Base-by-base conservation (phyloP, 2,113 vertebrate species). In the Saccopteryx bilineata region DNA sequence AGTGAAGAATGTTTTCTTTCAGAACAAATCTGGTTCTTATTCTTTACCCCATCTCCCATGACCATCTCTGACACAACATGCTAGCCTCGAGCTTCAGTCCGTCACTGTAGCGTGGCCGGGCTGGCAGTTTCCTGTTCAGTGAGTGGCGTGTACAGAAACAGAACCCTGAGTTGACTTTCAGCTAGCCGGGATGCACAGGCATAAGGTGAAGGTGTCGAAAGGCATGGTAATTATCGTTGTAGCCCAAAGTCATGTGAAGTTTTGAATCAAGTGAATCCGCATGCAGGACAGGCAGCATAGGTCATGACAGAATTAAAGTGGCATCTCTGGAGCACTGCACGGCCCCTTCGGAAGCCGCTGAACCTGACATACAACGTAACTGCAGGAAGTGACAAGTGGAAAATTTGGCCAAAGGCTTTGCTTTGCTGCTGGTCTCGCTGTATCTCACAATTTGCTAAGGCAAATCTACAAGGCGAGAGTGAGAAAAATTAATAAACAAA, bases 1-100 rank as follows among this genome's bases (percentile, higher is more conserved):
- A 79, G 65, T 91, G 58, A 86, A 63, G 81, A 56, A 61, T 21
- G 28, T 52, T 81, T 76, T 66, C 39, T 91, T 84, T 93, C 31
- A 82, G 69, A 9, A 23, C 46, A 74, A 9, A 78, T 23, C 48
- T 81, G 9, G 9, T 80, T 68, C n/a, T 86, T 61, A 31, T 24
- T 54, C 2, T 91, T 83, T n/a, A 85, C 23, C 50, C 68, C 10
- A n/a, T 33, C 86, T 92, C 6, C 21, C 18, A 58, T 19, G 76
- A 65, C 65, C 61, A 48, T 68, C 26, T 52, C 14, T 46, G 46
- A 61, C 19, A 50, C 69, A 63, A 54, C 19, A 26, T 10, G 33
- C 14, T 46, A 48, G 8, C 39, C 63, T 33, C 86, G 0, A 46
- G 80, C 71, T 72, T 78, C 54, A 26, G 15, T n/a, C 24, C 14